These are phyloP conservation scores for Coelinius sp. DNA, from an alignment of 2,888 invertebrate genomes.

Conservation along the genomic window DNA sequence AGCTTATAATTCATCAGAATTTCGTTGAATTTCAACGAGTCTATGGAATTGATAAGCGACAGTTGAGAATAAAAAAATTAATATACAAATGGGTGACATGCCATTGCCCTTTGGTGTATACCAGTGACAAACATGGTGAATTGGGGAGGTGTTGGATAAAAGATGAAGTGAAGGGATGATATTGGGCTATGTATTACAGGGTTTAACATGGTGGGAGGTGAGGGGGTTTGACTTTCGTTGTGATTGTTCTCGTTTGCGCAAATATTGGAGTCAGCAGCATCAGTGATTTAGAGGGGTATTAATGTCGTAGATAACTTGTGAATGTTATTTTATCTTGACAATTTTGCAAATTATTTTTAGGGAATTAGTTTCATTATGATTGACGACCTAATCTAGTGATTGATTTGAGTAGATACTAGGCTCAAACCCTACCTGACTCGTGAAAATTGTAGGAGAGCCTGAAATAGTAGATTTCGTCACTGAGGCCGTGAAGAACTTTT, in stretches of 20 bases:
- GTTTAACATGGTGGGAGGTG: conserved; percentile 59
- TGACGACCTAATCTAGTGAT: too few relatives aligned
- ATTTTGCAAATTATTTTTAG: too few relatives aligned
- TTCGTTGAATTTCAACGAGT: conserved; percentile 59
- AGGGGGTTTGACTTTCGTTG: conserved; percentile 15
- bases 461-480: too few relatives aligned
- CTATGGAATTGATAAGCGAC: conserved; percentile 46
- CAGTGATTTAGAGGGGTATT: background rate
- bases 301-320: too few relatives aligned
- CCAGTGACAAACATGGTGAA: conserved; percentile 22
- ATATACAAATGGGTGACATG: background rate
- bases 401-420: too few relatives aligned
- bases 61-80: background rate
- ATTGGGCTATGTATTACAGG: conserved; percentile 60
- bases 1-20: conserved; percentile 59
- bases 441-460: too few relatives aligned
- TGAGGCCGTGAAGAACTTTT: too few relatives aligned
- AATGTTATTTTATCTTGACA: too few relatives aligned
- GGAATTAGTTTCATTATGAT: too few relatives aligned
- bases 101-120: conserved; percentile 8
- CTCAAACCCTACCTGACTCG: too few relatives aligned
- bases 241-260: background rate
- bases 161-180: conserved; percentile 31
- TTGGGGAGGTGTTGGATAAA: conserved; percentile 17
- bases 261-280: background rate